A percentile compares a stretch with the other conserved stretches of the same genome.
Conservation (phyloP, 2,888 invertebrate genomes). For the Gryllus longicercus region DNA sequence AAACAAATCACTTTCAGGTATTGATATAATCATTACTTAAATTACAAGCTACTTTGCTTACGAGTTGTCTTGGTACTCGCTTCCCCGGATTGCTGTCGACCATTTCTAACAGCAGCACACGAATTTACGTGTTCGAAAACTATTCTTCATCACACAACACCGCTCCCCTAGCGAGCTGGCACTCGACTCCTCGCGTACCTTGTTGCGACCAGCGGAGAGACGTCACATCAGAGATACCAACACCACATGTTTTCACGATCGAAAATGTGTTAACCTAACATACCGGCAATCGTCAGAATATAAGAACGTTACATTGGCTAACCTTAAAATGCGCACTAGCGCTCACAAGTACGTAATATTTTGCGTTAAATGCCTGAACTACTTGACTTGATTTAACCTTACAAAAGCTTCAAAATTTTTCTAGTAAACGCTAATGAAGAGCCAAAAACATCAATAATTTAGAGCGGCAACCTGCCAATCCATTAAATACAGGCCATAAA, state of each 20-base stretch:
- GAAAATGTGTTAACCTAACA: too few species aligned
- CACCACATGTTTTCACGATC: not conserved
- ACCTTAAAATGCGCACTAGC: not conserved
- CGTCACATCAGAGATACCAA: not conserved
- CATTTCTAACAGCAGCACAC: conserved; percentile 23
- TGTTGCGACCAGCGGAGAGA: not conserved
- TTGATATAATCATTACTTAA: conserved; percentile 19
- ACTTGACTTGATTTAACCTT: too few species aligned
- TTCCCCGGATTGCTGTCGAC: conserved; percentile 30
- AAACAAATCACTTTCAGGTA: conserved; percentile 24
- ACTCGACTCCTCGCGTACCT: conserved; percentile 17
- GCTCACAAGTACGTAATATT: not conserved
- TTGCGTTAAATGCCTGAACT: too few species aligned
- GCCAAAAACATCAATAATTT: too few species aligned
- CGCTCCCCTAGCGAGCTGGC: conserved; percentile 7
- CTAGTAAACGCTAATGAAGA: too few species aligned
- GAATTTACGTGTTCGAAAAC: not conserved
- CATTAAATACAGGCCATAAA: too few species aligned
- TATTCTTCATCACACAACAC: not conserved
- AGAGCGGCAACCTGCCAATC: too few species aligned
- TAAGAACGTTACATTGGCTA: too few species aligned
- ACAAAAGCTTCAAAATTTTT: too few species aligned
- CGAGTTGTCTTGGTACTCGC: conserved; percentile 56
- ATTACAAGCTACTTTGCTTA: conserved; percentile 45
- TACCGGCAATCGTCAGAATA: too few species aligned